These are phyloP conservation scores for Uropsilus gracilis DNA, from an alignment of 2,113 vertebrate species.

Conservation along the genomic window DNA sequence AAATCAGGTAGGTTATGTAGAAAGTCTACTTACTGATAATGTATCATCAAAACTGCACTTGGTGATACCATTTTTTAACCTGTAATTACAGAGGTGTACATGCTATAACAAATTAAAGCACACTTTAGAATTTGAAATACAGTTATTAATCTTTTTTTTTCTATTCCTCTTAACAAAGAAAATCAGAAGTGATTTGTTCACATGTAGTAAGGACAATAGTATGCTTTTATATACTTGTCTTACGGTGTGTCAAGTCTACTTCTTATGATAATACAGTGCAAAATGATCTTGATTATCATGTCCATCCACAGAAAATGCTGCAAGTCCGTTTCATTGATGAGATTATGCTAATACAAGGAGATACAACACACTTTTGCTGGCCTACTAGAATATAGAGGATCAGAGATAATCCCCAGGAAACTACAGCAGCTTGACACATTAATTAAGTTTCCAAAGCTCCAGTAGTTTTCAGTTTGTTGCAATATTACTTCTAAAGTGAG, in stretches of 20 bases:
- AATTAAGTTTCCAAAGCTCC: constrained; percentile 21
- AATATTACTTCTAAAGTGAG: constrained; percentile 11
- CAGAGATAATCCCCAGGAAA: neutral
- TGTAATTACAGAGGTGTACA: too few relatives aligned
- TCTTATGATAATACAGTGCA: neutral
- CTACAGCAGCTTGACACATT: neutral
- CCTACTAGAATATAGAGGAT: neutral
- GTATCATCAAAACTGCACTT: too few relatives aligned
- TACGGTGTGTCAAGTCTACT: neutral
- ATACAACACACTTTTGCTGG: neutral
- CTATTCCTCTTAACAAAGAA: too few relatives aligned
- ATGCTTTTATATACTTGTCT: neutral
- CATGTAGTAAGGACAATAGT: neutral
- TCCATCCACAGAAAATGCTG: neutral
- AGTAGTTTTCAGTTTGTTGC: neutral
- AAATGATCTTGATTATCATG: neutral
- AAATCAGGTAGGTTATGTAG: too few relatives aligned
- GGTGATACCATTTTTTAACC: too few relatives aligned
- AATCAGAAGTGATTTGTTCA: neutral
- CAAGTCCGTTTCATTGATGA: neutral
- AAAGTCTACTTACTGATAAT: too few relatives aligned
- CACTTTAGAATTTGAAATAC: neutral
- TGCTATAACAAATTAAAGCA: neutral
- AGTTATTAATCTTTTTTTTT: neutral
- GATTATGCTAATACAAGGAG: neutral